Base-by-base conservation (phyloP, 2,797 vertebrate species). In the Cossypha heuglini region DNA sequence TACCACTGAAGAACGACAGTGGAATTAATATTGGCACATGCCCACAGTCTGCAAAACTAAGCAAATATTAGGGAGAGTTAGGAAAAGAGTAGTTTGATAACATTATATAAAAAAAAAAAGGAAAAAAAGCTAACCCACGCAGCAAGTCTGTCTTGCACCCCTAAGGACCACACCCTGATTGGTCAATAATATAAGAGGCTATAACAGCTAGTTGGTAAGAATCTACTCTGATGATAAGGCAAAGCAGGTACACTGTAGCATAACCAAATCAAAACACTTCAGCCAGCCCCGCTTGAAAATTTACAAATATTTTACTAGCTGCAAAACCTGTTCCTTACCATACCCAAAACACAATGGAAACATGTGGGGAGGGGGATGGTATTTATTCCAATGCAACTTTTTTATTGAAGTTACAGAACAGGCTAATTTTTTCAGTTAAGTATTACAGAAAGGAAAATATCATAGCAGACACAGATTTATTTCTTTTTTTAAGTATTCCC, bases 361-460 rank as follows among this genome's bases (percentile, higher is more conserved):
- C 2, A 2, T 31, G 18, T 5, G 24, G 24, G 46, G 16, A 22
- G 11, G 9, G 3, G 25, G 7, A 7, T 10, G 42, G 6, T 17
- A 26, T 66, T 88, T 85, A 66, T 76, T 87, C 40, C 52, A 59
- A 14, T 24, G 22, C 26, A 69, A 29, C 8, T 46, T 88, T n/a
- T 49, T 62, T 25, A 51, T 1, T 93, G 42, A 42, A 61, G 18
- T 57, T 52, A 71, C 14, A 55, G 55, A 93, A 59, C 10, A 79
- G 38, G 66, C 22, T 74, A 14, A 35, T 88, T 94, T 93, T 77
- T 90, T 48, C 16, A 71, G 33, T 59, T 76, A 77, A 57, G 51
- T 67, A 59, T 55, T 90, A 63, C 37, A 62, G 75, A 43, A 82
- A 90, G 25, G 29, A 91, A 95, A 93, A 86, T 71, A 74, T 54